Evolutionary conservation across 2,888 invertebrate genomes (phyloP).

Genomic region (Phaedon cochleariae): DNA sequence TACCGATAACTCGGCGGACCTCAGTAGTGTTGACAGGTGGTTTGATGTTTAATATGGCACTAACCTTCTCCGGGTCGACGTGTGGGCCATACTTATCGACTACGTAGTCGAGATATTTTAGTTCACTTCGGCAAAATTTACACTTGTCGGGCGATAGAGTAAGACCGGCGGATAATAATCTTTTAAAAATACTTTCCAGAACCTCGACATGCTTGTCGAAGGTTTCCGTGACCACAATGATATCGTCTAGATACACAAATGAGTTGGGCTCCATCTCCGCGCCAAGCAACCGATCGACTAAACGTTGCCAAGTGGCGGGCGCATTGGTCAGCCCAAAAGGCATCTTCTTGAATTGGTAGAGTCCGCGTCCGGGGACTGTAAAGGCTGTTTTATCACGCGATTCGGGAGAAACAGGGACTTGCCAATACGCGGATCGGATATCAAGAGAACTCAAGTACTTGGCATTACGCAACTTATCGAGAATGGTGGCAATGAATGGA

Average conservation of each 20-base stretch:
- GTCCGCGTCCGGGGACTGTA: conserved; percentile 38
- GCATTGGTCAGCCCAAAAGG: conserved; percentile 45
- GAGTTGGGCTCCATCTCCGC: conserved; percentile 40
- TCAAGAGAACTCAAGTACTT: conserved; percentile 25
- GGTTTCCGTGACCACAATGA: conserved; percentile 37
- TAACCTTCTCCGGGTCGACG: conserved; percentile 21
- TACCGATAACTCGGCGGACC: conserved; percentile 34
- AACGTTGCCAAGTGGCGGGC: conserved; percentile 44
- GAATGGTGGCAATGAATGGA: conserved; percentile 17
- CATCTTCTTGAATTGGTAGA: conserved; percentile 41
- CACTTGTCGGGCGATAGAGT: conserved; percentile 33
- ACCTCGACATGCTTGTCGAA: conserved; percentile 39
- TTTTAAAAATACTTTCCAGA: conserved; percentile 36
- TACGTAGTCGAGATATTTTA: conserved; percentile 25
- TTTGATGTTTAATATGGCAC: conserved; percentile 21
- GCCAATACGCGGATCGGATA: conserved; percentile 30
- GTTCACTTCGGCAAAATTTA: conserved; percentile 18
- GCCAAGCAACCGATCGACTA: conserved; percentile 41
- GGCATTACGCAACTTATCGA: conserved; percentile 12
- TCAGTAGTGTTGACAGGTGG: conserved; percentile 30
- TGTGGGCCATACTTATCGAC: conserved; percentile 26
- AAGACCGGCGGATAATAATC: conserved; percentile 40
- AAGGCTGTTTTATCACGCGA: conserved; percentile 10
- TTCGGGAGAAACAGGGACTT: conserved; percentile 8
- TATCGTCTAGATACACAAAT: conserved; percentile 46